Evolutionary conservation across 2,797 vertebrate genomes (phyloP).

Genomic region (Chloroceryle amazona): DNA sequence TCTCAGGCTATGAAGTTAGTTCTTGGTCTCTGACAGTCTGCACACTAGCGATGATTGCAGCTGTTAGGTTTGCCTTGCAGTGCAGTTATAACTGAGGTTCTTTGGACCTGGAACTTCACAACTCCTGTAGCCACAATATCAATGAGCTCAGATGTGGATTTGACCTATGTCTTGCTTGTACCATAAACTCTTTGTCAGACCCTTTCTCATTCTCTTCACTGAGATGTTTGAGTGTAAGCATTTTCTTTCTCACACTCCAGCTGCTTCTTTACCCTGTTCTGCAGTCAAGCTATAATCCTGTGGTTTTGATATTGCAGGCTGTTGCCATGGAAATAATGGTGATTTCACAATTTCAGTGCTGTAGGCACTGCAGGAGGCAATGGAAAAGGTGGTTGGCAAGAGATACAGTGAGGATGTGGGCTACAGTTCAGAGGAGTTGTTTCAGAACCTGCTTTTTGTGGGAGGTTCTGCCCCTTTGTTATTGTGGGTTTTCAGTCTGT

Average conservation of each 20-base stretch:
- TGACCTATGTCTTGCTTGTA: not conserved
- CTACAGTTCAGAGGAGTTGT: not conserved
- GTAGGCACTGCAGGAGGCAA: slow-evolving; percentile 37
- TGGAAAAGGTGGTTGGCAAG: slow-evolving; percentile 23
- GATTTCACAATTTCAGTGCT: slow-evolving; percentile 61
- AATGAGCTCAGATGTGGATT: not conserved
- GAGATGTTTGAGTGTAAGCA: slow-evolving; percentile 41
- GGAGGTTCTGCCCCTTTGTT: not conserved
- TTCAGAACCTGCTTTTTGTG: not conserved
- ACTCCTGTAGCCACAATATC: not conserved
- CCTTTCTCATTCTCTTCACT: slow-evolving; percentile 27
- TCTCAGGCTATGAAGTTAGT: not conserved
- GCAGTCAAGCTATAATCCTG: slow-evolving; percentile 65
- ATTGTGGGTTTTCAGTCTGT: not conserved
- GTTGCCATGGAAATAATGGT: slow-evolving; percentile 78
- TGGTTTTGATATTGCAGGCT: slow-evolving; percentile 65
- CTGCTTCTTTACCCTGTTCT: slow-evolving; percentile 56
- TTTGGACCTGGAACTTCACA: not conserved
- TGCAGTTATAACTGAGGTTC: not conserved
- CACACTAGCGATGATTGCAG: not conserved
- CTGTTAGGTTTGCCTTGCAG: not conserved
- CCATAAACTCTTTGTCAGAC: not conserved
- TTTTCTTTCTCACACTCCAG: slow-evolving; percentile 58
- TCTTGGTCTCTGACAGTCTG: not conserved
- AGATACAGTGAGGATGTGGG: not conserved